Evolutionary conservation across 2,888 invertebrate genomes (phyloP).

Genomic region (Agrotis ipsilon): DNA sequence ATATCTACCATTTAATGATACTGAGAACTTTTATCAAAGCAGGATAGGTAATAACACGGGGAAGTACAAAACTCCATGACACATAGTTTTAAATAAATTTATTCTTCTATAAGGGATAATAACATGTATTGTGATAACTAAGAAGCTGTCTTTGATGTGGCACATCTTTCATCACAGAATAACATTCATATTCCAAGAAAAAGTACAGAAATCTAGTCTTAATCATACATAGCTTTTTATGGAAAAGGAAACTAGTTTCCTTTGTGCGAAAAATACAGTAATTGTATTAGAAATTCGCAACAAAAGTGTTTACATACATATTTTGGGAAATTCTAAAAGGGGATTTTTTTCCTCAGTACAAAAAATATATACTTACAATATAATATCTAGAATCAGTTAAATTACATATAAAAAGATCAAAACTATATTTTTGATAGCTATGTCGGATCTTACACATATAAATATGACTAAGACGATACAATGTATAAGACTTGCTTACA

Average conservation of each 20-base stretch:
- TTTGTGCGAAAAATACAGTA: constrained; percentile 6
- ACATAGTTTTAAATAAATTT: constrained; percentile 53
- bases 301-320: constrained; percentile 10
- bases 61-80: constrained; percentile 46
- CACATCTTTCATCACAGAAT: constrained; percentile 33
- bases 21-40: neutral
- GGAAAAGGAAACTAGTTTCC: neutral
- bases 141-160: constrained; percentile 46
- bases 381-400: constrained; percentile 33
- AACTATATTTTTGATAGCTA: constrained; percentile 38
- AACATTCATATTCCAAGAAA: constrained; percentile 20
- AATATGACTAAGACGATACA: constrained; percentile 15
- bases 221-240: constrained; percentile 32
- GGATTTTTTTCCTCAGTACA: constrained; percentile 33
- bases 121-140: constrained; percentile 52
- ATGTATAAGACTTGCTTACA: constrained; percentile 10
- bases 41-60: constrained; percentile 3
- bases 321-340: constrained; percentile 1
- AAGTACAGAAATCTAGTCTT: constrained; percentile 33
- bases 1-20: neutral
- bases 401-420: constrained; percentile 26
- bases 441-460: constrained; percentile 11
- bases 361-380: constrained; percentile 35
- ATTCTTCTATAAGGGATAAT: constrained; percentile 48
- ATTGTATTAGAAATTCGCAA: constrained; percentile 15